phyloP scores from a whole-genome alignment of 2,113 vertebrate species.

The Sisor rabdophorus region DNA sequence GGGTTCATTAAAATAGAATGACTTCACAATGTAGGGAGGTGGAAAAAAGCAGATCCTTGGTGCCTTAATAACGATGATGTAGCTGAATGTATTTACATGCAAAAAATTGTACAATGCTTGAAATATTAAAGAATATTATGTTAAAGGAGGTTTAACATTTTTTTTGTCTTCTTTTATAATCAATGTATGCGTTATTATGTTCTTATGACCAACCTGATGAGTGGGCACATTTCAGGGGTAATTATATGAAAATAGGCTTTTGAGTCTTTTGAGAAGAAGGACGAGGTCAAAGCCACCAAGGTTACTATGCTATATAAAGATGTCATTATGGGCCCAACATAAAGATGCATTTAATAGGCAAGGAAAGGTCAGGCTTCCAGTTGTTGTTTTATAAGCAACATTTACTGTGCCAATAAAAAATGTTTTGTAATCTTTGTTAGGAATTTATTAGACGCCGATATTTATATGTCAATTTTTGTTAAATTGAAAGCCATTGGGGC shows the following conservation, averaged over 20 bases:
- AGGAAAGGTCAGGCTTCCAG: slow-evolving; percentile 4
- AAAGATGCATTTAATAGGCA: background rate
- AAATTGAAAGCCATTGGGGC: no score
- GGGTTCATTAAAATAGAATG: slow-evolving; percentile 1
- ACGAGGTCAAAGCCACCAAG: slow-evolving; percentile 1
- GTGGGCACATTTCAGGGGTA: background rate
- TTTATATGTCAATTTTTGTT: no score
- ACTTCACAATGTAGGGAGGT: background rate
- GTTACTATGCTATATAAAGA: slow-evolving; percentile 9
- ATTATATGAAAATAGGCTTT: background rate
- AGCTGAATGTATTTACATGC: background rate
- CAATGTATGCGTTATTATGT: background rate
- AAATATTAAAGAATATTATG: no score
- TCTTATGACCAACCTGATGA: background rate
- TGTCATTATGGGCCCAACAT: background rate
- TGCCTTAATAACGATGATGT: background rate
- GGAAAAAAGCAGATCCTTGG: background rate
- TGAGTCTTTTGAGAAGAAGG: background rate
- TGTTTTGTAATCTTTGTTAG: background rate
- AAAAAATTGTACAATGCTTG: no score
- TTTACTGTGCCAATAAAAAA: background rate
- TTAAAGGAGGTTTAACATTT: no score
- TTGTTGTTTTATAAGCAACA: background rate
- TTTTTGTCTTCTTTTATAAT: background rate
- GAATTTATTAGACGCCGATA: no score